A percentile compares a stretch with the other conserved stretches of the same genome.
phyloP scores from a whole-genome alignment of 2,888 invertebrate species.

The Melipona beecheii region DNA sequence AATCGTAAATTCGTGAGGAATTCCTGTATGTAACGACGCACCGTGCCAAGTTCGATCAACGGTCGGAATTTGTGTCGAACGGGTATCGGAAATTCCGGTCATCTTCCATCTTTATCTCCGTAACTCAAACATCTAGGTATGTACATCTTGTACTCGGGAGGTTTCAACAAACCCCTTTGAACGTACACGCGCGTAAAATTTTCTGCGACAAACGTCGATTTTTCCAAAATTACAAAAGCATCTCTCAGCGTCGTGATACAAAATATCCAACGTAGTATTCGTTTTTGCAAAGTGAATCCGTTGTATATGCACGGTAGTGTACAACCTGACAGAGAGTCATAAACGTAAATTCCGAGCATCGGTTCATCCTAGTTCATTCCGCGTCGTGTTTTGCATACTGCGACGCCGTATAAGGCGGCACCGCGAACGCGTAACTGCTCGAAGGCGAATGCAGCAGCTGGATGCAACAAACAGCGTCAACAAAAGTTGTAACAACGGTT shows the following conservation, averaged over 20 bases:
- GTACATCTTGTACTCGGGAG: too few relatives aligned
- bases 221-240: neutral
- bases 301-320: conserved; percentile 37
- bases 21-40: conserved; percentile 53
- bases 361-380: conserved; percentile 58
- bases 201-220: too few relatives aligned
- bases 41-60: conserved; percentile 50
- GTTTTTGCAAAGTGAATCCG: conserved; percentile 39
- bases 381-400: conserved; percentile 60
- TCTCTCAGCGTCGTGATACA: neutral
- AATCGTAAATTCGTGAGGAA: conserved; percentile 51
- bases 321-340: conserved; percentile 54
- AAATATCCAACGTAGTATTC: neutral
- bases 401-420: conserved; percentile 62
- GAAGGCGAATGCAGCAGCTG: conserved; percentile 46
- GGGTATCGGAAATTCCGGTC: conserved; percentile 62
- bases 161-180: too few relatives aligned
- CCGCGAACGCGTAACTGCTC: conserved; percentile 52
- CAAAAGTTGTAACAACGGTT: conserved; percentile 60
- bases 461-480: conserved; percentile 69
- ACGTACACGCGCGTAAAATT: too few relatives aligned
- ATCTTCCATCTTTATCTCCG: conserved; percentile 62
- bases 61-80: conserved; percentile 62
- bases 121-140: neutral
- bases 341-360: conserved; percentile 62